phyloP scores from a whole-genome alignment of 1,140 invertebrate species.

The Philotrypesis tridentata region DNA sequence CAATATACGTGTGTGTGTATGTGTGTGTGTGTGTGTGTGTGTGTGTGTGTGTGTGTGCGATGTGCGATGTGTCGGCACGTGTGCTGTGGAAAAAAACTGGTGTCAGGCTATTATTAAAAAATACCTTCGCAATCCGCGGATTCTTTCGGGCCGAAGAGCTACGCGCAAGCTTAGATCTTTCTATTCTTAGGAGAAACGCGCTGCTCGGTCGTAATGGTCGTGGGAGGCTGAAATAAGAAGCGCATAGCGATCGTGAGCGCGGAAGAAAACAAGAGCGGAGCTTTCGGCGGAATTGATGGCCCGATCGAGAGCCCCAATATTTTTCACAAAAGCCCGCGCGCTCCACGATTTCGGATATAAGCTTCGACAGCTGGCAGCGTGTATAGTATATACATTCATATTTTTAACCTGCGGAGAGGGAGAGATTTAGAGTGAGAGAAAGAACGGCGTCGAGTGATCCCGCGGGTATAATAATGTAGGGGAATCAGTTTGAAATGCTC shows the following conservation, averaged over 20 bases:
- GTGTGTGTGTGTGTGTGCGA: too few species aligned
- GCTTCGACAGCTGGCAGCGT: slow-evolving; percentile 1
- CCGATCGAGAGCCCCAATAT: slow-evolving; percentile 18
- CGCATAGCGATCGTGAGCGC: background rate
- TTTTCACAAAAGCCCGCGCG: background rate
- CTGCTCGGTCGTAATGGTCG: background rate
- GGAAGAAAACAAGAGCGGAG: background rate
- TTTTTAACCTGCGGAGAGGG: slow-evolving; percentile 9
- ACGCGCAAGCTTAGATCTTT: too few species aligned
- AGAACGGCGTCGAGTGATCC: slow-evolving; percentile 1
- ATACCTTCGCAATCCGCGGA: background rate
- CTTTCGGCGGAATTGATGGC: slow-evolving; percentile 2
- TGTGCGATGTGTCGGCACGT: too few species aligned
- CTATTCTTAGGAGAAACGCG: background rate
- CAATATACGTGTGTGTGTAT: too few species aligned
- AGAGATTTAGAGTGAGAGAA: background rate
- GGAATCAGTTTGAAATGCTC: slow-evolving; percentile 19
- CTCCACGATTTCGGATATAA: background rate
- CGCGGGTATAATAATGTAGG: slow-evolving; percentile 24
- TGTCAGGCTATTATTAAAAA: background rate
- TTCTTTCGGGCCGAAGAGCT: too few species aligned
- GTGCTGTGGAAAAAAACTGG: too few species aligned
- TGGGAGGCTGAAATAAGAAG: background rate
- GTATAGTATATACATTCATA: slow-evolving; percentile 20
- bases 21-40: too few species aligned